These are phyloP conservation scores for Myocastor coypus DNA, from an alignment of 2,113 vertebrate species.

Conservation along the genomic window DNA sequence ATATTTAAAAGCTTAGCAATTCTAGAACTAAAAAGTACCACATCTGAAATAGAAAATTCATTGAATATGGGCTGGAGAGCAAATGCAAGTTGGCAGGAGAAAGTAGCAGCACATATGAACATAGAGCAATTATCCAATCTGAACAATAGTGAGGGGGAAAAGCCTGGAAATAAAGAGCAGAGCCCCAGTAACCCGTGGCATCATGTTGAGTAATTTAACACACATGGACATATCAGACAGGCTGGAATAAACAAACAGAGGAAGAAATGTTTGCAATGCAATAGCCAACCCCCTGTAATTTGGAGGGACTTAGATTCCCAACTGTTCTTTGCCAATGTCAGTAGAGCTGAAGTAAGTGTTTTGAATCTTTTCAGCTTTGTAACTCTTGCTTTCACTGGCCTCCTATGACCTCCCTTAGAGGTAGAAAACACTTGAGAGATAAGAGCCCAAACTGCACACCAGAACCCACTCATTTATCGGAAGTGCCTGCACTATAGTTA, in stretches of 20 bases:
- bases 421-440: not conserved
- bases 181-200: not conserved
- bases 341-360: not conserved
- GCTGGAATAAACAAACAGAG: not conserved
- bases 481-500: not conserved
- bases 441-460: not conserved
- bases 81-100: conserved; percentile 64
- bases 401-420: not conserved
- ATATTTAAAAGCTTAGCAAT: conserved; percentile 63
- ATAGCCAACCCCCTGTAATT: not conserved
- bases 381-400: not conserved
- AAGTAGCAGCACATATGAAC: conserved; percentile 26
- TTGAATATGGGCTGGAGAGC: conserved; percentile 56
- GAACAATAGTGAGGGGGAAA: not conserved
- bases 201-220: not conserved
- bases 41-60: conserved; percentile 75
- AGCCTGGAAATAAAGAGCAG: not conserved
- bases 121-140: not conserved
- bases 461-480: not conserved
- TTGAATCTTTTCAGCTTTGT: not conserved
- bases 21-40: conserved; percentile 71
- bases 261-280: not conserved
- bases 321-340: not conserved
- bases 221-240: not conserved
- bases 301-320: not conserved